These are phyloP conservation scores for Geotrupes spiniger DNA, from an alignment of 2,888 invertebrate species.

Conservation along the genomic window DNA sequence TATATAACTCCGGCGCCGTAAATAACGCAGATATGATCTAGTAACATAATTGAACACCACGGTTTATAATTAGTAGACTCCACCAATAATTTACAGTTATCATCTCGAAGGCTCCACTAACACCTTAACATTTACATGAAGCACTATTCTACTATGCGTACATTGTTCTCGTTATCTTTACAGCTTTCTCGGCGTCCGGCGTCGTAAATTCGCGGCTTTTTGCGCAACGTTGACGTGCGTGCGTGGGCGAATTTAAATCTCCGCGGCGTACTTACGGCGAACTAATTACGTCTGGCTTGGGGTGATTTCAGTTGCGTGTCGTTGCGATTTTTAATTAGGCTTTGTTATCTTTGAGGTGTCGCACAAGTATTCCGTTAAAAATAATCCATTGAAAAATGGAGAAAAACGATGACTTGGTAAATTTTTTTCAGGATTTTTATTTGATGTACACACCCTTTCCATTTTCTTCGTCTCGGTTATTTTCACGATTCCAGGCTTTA, in stretches of 20 bases:
- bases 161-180: constrained; percentile 18
- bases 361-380: too few relatives aligned
- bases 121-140: constrained; percentile 18
- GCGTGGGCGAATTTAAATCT: constrained; percentile 13
- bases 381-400: too few relatives aligned
- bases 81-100: constrained; percentile 20
- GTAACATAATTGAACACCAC: constrained; percentile 19
- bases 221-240: constrained; percentile 11
- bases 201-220: constrained; percentile 16
- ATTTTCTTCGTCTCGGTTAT: too few relatives aligned
- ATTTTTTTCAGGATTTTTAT: too few relatives aligned
- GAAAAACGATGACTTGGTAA: too few relatives aligned
- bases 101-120: constrained; percentile 15
- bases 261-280: too few relatives aligned
- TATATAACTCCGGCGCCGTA: constrained; percentile 8
- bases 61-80: constrained; percentile 16
- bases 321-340: too few relatives aligned
- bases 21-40: constrained; percentile 17
- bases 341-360: too few relatives aligned
- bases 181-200: constrained; percentile 8
- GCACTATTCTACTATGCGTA: constrained; percentile 13
- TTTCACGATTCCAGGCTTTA: too few relatives aligned
- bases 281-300: too few relatives aligned
- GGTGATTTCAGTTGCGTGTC: too few relatives aligned
- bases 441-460: too few relatives aligned